These are phyloP conservation scores for Dasyornis broadbenti DNA, from an alignment of 2,113 vertebrate species.

Conservation along the genomic window DNA sequence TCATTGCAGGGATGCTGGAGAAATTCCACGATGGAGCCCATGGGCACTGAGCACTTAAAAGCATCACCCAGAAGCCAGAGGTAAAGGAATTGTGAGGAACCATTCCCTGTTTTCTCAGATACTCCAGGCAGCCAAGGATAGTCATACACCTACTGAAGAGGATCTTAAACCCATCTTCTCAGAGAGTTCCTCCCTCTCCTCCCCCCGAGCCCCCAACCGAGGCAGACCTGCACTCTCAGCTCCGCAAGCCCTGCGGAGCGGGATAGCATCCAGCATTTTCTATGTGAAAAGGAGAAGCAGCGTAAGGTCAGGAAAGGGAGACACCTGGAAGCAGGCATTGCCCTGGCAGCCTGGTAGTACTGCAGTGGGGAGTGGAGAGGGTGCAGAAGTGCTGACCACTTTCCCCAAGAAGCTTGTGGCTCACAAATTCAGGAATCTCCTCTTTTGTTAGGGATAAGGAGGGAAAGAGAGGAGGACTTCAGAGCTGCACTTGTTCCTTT, in stretches of 20 bases:
- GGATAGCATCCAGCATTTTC: background rate
- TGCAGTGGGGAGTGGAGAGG: slow-evolving; percentile 4
- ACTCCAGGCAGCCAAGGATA: background rate
- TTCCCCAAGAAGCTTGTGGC: background rate
- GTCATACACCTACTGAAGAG: background rate
- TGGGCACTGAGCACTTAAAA: background rate
- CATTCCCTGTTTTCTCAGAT: background rate
- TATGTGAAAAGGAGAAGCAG: slow-evolving; percentile 16
- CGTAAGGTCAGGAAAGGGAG: background rate
- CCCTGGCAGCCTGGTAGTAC: slow-evolving; percentile 31
- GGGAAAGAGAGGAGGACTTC: background rate
- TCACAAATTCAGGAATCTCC: background rate
- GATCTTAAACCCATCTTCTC: background rate
- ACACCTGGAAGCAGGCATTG: background rate
- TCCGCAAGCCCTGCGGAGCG: background rate
- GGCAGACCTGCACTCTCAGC: background rate
- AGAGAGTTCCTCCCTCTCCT: background rate
- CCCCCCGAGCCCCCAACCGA: background rate
- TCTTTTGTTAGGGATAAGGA: background rate
- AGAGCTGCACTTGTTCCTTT: background rate
- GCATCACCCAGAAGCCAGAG: background rate
- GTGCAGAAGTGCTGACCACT: background rate
- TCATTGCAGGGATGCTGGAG: background rate
- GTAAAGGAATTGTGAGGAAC: background rate
- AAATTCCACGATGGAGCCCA: background rate